Evolutionary conservation across 2,888 invertebrate genomes (phyloP).

Genomic region (Endomychus coccineus): DNA sequence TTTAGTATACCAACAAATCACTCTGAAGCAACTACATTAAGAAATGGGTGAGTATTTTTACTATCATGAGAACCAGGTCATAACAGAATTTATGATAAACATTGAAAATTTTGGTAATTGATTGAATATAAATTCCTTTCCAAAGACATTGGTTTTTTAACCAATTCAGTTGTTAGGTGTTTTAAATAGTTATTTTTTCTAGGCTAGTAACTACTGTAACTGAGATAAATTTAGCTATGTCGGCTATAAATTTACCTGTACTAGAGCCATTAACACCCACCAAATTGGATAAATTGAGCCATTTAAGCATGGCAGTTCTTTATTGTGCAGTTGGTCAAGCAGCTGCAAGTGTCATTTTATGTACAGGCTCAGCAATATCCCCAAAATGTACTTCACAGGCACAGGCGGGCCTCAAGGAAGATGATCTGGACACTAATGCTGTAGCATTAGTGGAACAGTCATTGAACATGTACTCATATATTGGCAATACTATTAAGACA

Average conservation of each 20-base stretch:
- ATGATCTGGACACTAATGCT: slow-evolving; percentile 72
- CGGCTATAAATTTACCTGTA: slow-evolving; percentile 77
- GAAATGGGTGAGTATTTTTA: slow-evolving; percentile 48
- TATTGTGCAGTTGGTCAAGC: slow-evolving; percentile 72
- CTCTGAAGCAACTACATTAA: slow-evolving; percentile 62
- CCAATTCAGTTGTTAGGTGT: no score
- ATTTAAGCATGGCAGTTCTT: slow-evolving; percentile 75
- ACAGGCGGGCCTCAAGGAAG: slow-evolving; percentile 49
- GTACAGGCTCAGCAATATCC: slow-evolving; percentile 50
- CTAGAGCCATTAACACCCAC: slow-evolving; percentile 79
- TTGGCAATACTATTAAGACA: slow-evolving; percentile 71
- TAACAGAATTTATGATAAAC: no score
- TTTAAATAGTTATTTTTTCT: slow-evolving; percentile 25
- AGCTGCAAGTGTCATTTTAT: slow-evolving; percentile 54
- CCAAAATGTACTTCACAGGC: slow-evolving; percentile 49
- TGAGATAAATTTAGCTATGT: slow-evolving; percentile 76
- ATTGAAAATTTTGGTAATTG: no score
- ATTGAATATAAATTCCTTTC: no score
- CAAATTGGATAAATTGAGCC: slow-evolving; percentile 75
- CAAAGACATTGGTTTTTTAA: no score
- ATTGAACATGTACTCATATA: slow-evolving; percentile 74
- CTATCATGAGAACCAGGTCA: no score
- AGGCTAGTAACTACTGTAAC: slow-evolving; percentile 74
- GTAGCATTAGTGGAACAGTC: slow-evolving; percentile 82
- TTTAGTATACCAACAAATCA: slow-evolving; percentile 60